Evolutionary conservation across 2,888 invertebrate genomes (phyloP), one percentile per base, ranked within the genome.

Genomic region (Sialis lutaria): DNA sequence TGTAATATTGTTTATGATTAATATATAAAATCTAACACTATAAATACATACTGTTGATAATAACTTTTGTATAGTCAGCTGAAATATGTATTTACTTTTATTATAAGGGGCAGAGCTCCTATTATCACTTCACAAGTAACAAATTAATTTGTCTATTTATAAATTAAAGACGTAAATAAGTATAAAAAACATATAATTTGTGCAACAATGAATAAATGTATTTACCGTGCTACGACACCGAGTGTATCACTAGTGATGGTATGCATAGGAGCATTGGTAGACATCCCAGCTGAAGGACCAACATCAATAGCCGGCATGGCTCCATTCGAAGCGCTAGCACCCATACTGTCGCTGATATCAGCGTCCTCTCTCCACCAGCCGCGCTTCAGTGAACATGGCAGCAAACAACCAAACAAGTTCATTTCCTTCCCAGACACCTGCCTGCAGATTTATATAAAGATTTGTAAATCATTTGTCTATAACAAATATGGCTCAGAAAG

Each of bases 351-450:
- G 12, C 42, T 33, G 22, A 31, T 34, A 35, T 13, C 60, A 45
- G 61, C 60, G 53, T 62, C 62, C 53, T 63, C 63, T 54, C 64
- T 62, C 64, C 65, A 65, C 64, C 65, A 65, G 56, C 68, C 68
- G 64, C 69, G 68, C 65, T 72, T 70, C 64, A 71, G 65, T 61
- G 71, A 72, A 68, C 73, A 73, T 60, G 72, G 72, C 57, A 72
- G 69, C 55, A 73, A 60, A 57, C 70, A 70, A 62, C 70, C 68
- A 61, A 72, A 71, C 63, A 73, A 64, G 67, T 72, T 73, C 73
- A 73, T 73, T 63, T 65, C 68, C 69, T 61, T 65, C 68, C 70
- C 70, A 70, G 71, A 70, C 71, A 65, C 64, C 64, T 62, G 69
- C 70, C 70, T 70, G 57, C 49, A 57, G 58, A 45, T 10, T 37